Evolutionary conservation across 2,888 invertebrate species (phyloP), one percentile per base, ranked within the genome.

Genomic region (Epinotia ramella): DNA sequence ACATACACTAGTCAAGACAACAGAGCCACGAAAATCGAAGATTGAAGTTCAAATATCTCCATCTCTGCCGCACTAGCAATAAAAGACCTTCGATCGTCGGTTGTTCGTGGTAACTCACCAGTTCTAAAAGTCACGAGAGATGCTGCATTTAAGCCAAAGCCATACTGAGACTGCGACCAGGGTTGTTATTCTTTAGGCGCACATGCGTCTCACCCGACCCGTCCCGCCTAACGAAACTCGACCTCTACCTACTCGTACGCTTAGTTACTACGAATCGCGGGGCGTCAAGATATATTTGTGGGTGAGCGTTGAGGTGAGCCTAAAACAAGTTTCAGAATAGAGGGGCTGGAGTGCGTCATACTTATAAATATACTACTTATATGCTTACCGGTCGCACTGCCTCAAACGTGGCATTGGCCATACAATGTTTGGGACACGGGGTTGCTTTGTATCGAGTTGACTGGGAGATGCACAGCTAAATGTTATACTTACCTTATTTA

Each of bases 1-100:
- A 79, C 81, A 75, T 87, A 46, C 90, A 90, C 87, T 91, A 90
- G 87, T 86, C 84, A 16, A 18, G 5, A 49, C 49, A n/a, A 7
- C 4, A 7, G 53, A 6, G 7, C 53, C 53, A 6, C 53, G 53
- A 53, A n/a, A n/a, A 53, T 53, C n/a, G 53, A 53, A n/a, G 53
- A 53, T 53, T n/a, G n/a, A 53, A 53, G 6, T 53, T n/a, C 53
- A 53, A 53, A 53, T 62, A 33, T 62, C 24, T 28, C 28, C 28
- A 13, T 60, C n/a, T 62, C 3, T n/a, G 33, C n/a, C 62, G 28
- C n/a, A 33, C 33, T n/a, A n/a, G 6, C 16, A 33, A 33, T 13
- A 62, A n/a, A 28, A 11, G 60, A n/a, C 28, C 28, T 33, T n/a
- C 33, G 62, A 60, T 53, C 53, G 7, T 53, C 53, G n/a, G 28